Percentiles rank a stretch among this genome's conserved stretches.
Evolutionary conservation across 2,113 vertebrate species (phyloP).

Genomic region (Apodemus sylvaticus): DNA sequence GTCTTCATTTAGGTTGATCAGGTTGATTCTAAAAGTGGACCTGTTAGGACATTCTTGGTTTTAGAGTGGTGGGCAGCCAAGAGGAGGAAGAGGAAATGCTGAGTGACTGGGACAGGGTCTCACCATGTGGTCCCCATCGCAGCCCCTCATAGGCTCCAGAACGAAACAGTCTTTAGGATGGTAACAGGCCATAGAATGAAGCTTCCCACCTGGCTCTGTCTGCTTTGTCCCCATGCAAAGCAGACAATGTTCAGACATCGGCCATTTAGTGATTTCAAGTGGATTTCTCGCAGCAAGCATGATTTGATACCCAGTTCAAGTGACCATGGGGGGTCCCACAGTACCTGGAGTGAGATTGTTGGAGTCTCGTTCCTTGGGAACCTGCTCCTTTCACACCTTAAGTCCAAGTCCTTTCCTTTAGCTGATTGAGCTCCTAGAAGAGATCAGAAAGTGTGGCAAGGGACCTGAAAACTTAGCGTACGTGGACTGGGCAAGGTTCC

Average conservation of each 20-base stretch:
- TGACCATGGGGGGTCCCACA: conserved; percentile 81
- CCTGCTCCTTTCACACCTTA: conserved; percentile 55
- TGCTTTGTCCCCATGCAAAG: conserved; percentile 84
- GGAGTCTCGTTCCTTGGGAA: conserved; percentile 69
- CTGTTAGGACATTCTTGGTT: not conserved
- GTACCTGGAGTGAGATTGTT: conserved; percentile 68
- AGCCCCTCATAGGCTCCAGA: not conserved
- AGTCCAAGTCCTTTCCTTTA: conserved; percentile 14
- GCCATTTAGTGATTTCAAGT: conserved; percentile 80
- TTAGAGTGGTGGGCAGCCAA: not conserved
- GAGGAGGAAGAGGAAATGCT: not conserved
- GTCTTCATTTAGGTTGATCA: not conserved
- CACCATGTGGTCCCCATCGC: not conserved
- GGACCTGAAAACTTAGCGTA: not conserved
- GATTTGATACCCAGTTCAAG: conserved; percentile 90
- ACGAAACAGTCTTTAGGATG: not conserved
- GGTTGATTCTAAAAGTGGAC: conserved; percentile 9
- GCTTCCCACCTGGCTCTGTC: conserved; percentile 85
- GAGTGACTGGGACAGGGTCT: not conserved
- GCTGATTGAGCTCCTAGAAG: conserved; percentile 30
- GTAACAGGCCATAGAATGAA: not conserved
- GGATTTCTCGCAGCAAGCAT: conserved; percentile 89
- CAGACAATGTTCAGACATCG: conserved; percentile 88
- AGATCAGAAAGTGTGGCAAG: conserved; percentile 18
- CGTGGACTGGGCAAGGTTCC: conserved; percentile 23